Conservation (phyloP, 1,140 invertebrate species). For the Solenopsis fugax region DNA sequence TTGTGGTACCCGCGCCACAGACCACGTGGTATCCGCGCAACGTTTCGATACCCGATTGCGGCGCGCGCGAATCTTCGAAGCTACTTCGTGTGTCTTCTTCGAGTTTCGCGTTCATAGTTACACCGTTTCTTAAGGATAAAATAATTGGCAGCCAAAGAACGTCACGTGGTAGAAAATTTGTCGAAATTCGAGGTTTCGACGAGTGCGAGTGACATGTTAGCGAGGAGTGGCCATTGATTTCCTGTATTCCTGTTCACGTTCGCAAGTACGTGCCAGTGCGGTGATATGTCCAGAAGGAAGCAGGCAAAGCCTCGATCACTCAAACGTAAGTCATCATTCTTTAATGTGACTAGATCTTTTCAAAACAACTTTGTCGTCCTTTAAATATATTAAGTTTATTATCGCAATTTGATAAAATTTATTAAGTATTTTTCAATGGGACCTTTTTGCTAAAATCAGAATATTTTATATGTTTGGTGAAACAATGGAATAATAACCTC, state of each 20-base stretch:
- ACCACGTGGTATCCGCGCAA: slow-evolving; percentile 73
- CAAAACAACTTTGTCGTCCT: no score
- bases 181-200: slow-evolving; percentile 11
- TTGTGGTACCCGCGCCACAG: slow-evolving; percentile 13
- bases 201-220: slow-evolving; percentile 33
- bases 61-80: slow-evolving; percentile 29
- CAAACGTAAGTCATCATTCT: slow-evolving; percentile 84
- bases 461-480: no score
- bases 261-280: slow-evolving; percentile 53
- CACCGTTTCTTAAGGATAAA: not conserved
- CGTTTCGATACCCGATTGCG: slow-evolving; percentile 21
- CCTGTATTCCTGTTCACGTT: slow-evolving; percentile 6
- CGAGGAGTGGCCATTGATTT: slow-evolving; percentile 43
- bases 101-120: not conserved
- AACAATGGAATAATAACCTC: no score
- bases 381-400: no score
- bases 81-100: not conserved
- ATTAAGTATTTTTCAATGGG: no score
- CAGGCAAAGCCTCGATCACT: slow-evolving; percentile 87
- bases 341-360: no score
- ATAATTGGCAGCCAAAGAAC: not conserved
- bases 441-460: no score
- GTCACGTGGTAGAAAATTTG: not conserved
- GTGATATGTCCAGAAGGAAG: slow-evolving; percentile 86
- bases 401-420: no score